Percentiles rank a stretch among this genome's conserved stretches.
phyloP scores from a whole-genome alignment of 2,797 vertebrate species.

The Hypotaenidia philippensis region DNA sequence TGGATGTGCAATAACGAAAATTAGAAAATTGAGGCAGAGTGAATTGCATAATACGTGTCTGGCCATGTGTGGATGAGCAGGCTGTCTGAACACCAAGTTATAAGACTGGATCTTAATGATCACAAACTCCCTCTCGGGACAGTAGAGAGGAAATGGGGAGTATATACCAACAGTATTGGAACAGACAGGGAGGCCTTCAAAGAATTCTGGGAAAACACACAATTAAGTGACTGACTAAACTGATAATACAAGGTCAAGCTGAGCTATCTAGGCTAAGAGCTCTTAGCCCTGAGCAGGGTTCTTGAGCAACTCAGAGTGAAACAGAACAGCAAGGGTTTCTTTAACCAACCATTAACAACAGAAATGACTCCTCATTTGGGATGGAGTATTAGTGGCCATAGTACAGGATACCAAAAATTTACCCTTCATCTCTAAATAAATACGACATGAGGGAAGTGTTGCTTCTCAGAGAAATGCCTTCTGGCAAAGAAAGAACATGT shows the following conservation, averaged over 20 bases:
- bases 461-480: neutral
- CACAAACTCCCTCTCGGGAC: neutral
- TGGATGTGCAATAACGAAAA: neutral
- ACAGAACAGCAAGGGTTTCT: neutral
- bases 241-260: neutral
- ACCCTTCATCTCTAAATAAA: neutral
- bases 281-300: neutral
- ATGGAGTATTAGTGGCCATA: neutral
- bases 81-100: neutral
- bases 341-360: neutral
- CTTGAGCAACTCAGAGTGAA: neutral
- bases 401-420: neutral
- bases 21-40: neutral
- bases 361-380: neutral
- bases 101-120: neutral
- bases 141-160: neutral
- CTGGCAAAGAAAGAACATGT: neutral
- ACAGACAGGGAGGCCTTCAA: neutral
- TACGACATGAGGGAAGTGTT: neutral
- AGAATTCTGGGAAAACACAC: neutral
- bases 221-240: neutral
- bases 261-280: neutral
- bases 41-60: accelerated
- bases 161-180: neutral
- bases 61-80: neutral